Conservation (phyloP, 2,113 vertebrate genomes). For the Podarcis muralis region DNA sequence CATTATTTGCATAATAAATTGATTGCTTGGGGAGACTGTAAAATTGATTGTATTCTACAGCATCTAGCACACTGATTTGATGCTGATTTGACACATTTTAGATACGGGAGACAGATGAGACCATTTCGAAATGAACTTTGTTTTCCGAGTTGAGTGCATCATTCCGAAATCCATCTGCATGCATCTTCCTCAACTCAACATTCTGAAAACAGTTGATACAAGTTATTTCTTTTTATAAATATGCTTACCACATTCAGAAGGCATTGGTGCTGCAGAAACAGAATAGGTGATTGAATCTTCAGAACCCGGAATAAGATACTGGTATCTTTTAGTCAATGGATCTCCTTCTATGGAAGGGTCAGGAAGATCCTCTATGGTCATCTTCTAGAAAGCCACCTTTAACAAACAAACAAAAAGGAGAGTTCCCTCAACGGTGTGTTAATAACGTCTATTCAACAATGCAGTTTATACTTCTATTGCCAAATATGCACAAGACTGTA, state of each 20-base stretch:
- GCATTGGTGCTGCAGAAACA: slow-evolving; percentile 94
- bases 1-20: background rate
- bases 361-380: slow-evolving; percentile 83
- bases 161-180: background rate
- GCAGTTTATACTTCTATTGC: background rate
- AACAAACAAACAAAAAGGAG: background rate
- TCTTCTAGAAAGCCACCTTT: slow-evolving; percentile 77
- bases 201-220: background rate
- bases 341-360: slow-evolving; percentile 78
- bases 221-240: background rate
- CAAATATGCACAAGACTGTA: background rate
- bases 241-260: slow-evolving; percentile 90
- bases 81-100: background rate
- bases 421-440: background rate
- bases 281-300: slow-evolving; percentile 85
- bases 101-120: background rate
- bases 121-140: background rate
- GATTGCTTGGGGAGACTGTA: background rate
- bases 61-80: too few species aligned
- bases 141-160: background rate
- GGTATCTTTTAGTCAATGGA: slow-evolving; percentile 72
- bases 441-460: background rate
- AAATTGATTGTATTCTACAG: background rate
- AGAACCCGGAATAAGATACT: slow-evolving; percentile 71
- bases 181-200: background rate